Conservation (phyloP, 2,888 invertebrate genomes). For the Harpalus rubripes region DNA sequence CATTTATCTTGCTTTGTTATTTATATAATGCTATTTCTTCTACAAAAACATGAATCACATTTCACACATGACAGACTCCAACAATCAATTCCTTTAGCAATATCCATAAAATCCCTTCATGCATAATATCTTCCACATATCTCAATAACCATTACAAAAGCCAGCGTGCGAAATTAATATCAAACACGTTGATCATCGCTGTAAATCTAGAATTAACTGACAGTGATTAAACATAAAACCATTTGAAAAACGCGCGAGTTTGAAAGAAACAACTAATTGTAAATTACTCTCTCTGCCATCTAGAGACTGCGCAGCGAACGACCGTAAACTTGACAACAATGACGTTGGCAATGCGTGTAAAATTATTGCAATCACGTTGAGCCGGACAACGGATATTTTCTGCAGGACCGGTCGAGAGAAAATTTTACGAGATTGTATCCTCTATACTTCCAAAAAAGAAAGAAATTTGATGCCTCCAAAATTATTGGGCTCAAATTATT, state of each 20-base stretch:
- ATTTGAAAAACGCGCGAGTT: constrained; percentile 52
- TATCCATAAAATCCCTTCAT: constrained; percentile 1
- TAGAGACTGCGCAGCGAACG: constrained; percentile 50
- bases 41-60: not conserved
- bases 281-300: constrained; percentile 43
- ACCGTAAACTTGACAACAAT: constrained; percentile 65
- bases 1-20: not conserved
- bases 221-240: constrained; percentile 64
- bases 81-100: constrained; percentile 2
- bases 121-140: constrained; percentile 21
- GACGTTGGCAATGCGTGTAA: constrained; percentile 58
- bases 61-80: not conserved
- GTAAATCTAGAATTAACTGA: constrained; percentile 64
- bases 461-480: too few relatives aligned
- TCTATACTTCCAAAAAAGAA: not conserved
- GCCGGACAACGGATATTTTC: constrained; percentile 47
- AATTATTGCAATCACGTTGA: constrained; percentile 65
- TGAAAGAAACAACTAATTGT: constrained; percentile 56
- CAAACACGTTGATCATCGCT: constrained; percentile 55
- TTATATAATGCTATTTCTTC: not conserved
- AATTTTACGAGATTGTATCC: not conserved
- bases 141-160: constrained; percentile 50
- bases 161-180: constrained; percentile 47
- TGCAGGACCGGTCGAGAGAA: not conserved
- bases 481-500: too few relatives aligned